phyloP scores from a whole-genome alignment of 1,140 invertebrate species.

The Meloidogyne chitwoodi region DNA sequence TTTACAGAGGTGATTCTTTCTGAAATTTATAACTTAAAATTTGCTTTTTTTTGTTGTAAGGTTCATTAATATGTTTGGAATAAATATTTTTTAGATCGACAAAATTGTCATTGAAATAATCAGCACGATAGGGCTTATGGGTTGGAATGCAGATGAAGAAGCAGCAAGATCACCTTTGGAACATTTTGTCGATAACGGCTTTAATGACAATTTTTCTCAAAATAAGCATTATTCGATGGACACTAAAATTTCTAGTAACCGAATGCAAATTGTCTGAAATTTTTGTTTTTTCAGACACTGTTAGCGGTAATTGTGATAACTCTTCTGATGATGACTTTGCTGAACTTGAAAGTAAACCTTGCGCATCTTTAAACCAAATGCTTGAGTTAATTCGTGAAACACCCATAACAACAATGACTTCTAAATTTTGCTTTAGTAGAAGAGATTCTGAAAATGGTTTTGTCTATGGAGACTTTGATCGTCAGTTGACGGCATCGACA shows the following conservation, averaged over 20 bases:
- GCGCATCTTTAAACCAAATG: not conserved
- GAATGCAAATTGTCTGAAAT: not conserved
- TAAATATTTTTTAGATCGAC: not conserved
- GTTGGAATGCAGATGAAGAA: not conserved
- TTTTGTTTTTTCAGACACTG: not conserved
- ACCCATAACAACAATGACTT: not conserved
- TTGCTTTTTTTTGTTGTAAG: too few species aligned
- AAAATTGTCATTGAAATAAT: conserved; percentile 15
- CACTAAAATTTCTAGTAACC: not conserved
- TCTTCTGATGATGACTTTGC: not conserved
- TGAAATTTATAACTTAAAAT: not conserved
- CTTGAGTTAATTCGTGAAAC: not conserved
- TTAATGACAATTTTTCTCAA: not conserved
- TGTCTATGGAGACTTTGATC: not conserved
- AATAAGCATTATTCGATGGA: not conserved
- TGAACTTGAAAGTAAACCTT: not conserved
- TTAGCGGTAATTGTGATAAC: not conserved
- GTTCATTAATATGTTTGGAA: too few species aligned
- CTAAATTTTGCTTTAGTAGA: not conserved
- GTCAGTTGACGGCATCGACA: not conserved
- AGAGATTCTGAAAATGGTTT: not conserved
- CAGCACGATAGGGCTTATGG: not conserved
- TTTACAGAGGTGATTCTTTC: conserved; percentile 9
- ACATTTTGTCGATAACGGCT: not conserved
- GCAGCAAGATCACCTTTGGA: not conserved